Evolutionary conservation across 2,113 vertebrate species (phyloP).

Genomic region (Myotis brandtii): DNA sequence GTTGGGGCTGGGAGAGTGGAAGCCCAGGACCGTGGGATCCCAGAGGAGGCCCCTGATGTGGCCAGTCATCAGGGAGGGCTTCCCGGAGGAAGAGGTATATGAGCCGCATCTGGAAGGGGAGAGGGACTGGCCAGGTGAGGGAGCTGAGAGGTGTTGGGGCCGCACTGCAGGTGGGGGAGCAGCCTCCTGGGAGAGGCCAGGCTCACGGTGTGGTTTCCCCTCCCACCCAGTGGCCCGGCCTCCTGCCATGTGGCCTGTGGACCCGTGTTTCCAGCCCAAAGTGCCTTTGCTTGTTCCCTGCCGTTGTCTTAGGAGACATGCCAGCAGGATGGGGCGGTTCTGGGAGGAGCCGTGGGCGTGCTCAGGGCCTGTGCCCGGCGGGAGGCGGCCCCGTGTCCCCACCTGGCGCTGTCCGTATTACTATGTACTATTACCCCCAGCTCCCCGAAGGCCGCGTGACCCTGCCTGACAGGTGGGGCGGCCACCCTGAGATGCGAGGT

Average conservation of each 20-base stretch:
- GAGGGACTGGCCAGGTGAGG: not conserved
- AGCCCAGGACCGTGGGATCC: not conserved
- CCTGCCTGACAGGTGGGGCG: not conserved
- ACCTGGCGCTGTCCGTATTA: accelerated
- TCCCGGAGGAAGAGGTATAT: not conserved
- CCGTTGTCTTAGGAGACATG: accelerated
- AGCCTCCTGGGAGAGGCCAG: not conserved
- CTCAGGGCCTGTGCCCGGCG: accelerated
- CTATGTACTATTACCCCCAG: accelerated
- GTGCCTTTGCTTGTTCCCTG: accelerated
- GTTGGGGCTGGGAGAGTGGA: not conserved
- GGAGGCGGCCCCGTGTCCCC: accelerated
- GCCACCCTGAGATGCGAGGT: accelerated
- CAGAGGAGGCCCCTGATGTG: not conserved
- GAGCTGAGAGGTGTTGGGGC: accelerated
- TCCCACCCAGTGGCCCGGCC: accelerated
- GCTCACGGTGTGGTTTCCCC: accelerated
- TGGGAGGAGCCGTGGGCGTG: accelerated
- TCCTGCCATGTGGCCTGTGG: accelerated
- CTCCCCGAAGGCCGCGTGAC: accelerated
- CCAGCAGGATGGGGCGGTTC: accelerated
- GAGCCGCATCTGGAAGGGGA: not conserved
- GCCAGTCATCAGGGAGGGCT: not conserved
- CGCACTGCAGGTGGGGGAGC: accelerated
- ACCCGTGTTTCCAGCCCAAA: accelerated